Evolutionary conservation across 2,113 vertebrate species (phyloP).

Genomic region (Prolemur simus): DNA sequence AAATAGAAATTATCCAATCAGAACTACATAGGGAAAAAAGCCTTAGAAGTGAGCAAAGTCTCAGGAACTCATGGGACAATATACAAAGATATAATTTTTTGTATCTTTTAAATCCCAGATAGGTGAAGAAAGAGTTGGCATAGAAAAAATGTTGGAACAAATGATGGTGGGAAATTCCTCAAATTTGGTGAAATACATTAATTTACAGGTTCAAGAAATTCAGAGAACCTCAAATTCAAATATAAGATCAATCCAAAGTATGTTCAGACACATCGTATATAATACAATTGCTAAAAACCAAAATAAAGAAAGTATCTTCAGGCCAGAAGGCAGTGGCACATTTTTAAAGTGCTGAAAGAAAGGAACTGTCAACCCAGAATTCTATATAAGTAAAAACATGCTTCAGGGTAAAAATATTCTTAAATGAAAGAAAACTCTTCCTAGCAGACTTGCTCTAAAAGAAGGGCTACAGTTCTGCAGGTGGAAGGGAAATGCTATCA

Average conservation of each 20-base stretch:
- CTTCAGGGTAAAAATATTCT: neutral
- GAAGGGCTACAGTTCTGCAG: neutral
- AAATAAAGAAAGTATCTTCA: neutral
- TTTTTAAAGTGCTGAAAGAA: neutral
- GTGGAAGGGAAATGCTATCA: neutral
- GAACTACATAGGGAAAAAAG: no score
- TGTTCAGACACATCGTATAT: neutral
- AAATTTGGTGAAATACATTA: no score
- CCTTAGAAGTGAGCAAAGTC: no score
- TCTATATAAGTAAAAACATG: neutral
- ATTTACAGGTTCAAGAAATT: no score
- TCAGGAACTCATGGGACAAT: no score
- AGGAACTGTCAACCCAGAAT: neutral
- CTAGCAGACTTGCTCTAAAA: neutral
- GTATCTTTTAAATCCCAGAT: no score
- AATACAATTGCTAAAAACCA: neutral
- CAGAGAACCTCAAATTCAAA: neutral
- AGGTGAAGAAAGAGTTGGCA: no score
- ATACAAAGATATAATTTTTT: no score
- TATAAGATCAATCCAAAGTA: neutral
- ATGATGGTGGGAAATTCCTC: no score
- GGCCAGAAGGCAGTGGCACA: neutral
- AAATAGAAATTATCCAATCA: no score
- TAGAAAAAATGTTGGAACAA: no score
- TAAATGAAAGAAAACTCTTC: neutral